A percentile compares a stretch with the other conserved stretches of the same genome.
phyloP scores from a whole-genome alignment of 2,113 vertebrate genomes.

The Gila orcuttii region DNA sequence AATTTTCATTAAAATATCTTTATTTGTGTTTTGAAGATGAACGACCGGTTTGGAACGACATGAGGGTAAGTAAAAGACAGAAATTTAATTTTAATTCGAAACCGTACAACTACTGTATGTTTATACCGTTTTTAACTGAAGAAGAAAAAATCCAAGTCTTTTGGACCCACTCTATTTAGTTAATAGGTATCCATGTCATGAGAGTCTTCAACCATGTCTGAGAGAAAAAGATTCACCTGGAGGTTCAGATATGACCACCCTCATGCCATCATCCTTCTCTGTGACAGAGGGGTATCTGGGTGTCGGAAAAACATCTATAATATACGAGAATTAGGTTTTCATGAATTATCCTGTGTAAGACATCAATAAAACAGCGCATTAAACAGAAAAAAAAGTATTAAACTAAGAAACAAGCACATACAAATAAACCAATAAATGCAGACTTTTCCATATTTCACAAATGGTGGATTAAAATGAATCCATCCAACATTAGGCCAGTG shows the following conservation, averaged over 20 bases:
- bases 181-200: background rate
- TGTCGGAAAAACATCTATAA: constrained; percentile 62
- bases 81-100: background rate
- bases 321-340: background rate
- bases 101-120: background rate
- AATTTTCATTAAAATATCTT: too few relatives aligned
- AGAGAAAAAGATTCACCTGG: constrained; percentile 70
- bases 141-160: background rate
- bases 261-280: constrained; percentile 62
- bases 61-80: too few relatives aligned
- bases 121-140: background rate
- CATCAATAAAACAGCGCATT: background rate
- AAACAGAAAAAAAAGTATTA: background rate
- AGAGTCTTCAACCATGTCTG: background rate
- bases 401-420: background rate
- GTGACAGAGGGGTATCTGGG: constrained; percentile 69
- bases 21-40: too few relatives aligned
- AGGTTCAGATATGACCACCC: constrained; percentile 64
- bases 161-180: background rate
- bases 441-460: background rate
- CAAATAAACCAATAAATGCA: background rate
- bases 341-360: background rate
- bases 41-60: too few relatives aligned
- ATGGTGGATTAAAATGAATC: background rate
- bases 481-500: background rate